phyloP scores from a whole-genome alignment of 2,888 invertebrate species.

The Acleris holmiana region DNA sequence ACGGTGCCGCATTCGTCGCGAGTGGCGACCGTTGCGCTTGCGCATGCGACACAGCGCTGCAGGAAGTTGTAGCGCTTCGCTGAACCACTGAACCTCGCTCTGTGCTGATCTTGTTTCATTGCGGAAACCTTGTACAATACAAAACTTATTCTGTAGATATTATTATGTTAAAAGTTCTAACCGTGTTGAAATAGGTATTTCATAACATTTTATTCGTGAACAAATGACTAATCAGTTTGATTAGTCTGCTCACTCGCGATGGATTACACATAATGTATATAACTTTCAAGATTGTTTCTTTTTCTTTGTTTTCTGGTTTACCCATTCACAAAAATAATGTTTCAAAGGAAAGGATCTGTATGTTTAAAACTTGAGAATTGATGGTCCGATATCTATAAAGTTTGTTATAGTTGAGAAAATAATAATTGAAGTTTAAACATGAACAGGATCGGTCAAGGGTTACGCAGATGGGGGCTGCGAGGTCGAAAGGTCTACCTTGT shows the following conservation, averaged over 20 bases:
- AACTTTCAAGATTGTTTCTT: too few species aligned
- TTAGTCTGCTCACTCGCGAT: background rate
- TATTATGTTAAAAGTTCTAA: background rate
- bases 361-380: too few species aligned
- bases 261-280: too few species aligned
- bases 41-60: conserved; percentile 34
- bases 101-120: conserved; percentile 34
- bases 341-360: too few species aligned
- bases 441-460: too few species aligned
- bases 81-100: conserved; percentile 33
- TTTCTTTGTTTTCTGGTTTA: too few species aligned
- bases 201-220: conserved; percentile 12
- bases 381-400: too few species aligned
- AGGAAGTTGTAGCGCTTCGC: conserved; percentile 39
- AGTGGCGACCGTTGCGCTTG: conserved; percentile 36
- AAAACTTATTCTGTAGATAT: conserved; percentile 3
- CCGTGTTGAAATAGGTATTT: background rate
- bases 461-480: too few species aligned
- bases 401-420: too few species aligned
- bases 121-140: conserved; percentile 34
- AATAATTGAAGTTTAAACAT: too few species aligned
- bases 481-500: too few species aligned
- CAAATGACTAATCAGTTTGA: conserved; percentile 17
- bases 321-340: too few species aligned
- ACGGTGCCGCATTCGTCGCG: conserved; percentile 39